Evolutionary conservation across 2,797 vertebrate species (phyloP).

Genomic region (Microctenopoma steveboyesi): DNA sequence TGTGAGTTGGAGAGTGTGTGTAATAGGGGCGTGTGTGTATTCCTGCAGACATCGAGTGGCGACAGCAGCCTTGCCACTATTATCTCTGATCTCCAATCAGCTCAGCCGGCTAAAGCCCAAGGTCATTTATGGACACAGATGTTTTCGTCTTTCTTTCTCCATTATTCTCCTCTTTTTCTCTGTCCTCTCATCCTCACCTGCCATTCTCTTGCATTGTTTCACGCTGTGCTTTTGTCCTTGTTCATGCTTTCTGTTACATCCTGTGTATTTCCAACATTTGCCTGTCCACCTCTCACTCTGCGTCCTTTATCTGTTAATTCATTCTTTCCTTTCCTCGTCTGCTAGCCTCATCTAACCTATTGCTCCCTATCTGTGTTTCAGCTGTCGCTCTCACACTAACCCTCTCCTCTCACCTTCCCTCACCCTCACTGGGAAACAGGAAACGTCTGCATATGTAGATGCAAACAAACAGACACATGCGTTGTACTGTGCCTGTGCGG

Average conservation of each 20-base stretch:
- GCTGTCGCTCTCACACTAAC: slow-evolving; percentile 48
- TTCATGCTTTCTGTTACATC: slow-evolving; percentile 29
- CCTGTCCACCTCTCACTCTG: slow-evolving; percentile 59
- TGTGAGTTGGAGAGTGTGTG: slow-evolving; percentile 28
- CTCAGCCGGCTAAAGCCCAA: slow-evolving; percentile 66
- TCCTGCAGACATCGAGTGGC: slow-evolving; percentile 51
- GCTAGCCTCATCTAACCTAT: slow-evolving; percentile 72
- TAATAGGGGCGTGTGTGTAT: slow-evolving; percentile 21
- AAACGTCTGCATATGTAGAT: slow-evolving; percentile 39
- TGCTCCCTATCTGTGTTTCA: slow-evolving; percentile 69
- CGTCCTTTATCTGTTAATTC: slow-evolving; percentile 80
- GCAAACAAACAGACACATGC: slow-evolving; percentile 14
- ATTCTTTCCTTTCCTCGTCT: slow-evolving; percentile 69
- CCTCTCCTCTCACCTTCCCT: slow-evolving; percentile 55
- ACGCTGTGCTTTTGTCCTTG: slow-evolving; percentile 26
- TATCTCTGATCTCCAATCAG: slow-evolving; percentile 78
- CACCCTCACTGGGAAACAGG: slow-evolving; percentile 41
- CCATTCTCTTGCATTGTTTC: slow-evolving; percentile 41
- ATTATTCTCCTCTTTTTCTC: slow-evolving; percentile 46
- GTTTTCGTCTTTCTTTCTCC: slow-evolving; percentile 44
- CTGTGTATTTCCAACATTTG: slow-evolving; percentile 34
- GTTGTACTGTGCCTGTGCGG: background rate
- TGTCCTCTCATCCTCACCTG: slow-evolving; percentile 52
- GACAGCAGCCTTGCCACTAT: slow-evolving; percentile 65
- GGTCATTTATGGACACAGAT: slow-evolving; percentile 70